These are phyloP conservation scores for Trichonephila clavata DNA, from an alignment of 1,140 invertebrate genomes.

Conservation along the genomic window DNA sequence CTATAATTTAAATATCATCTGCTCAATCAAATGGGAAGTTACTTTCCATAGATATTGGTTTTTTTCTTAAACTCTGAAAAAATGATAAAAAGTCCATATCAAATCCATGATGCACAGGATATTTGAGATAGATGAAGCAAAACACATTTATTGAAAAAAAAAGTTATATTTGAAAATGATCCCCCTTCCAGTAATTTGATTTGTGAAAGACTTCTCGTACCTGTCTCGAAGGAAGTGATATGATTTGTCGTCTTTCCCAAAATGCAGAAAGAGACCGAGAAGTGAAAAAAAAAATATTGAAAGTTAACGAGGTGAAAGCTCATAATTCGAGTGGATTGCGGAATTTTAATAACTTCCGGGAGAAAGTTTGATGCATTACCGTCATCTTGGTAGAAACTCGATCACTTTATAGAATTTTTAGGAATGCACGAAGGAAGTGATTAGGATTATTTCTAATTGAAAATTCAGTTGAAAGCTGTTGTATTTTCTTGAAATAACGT, in stretches of 20 bases:
- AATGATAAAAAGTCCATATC: not conserved
- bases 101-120: not conserved
- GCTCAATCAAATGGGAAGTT: not conserved
- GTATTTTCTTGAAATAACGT: too few relatives aligned
- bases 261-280: not conserved
- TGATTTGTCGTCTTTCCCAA: slow-evolving; percentile 7
- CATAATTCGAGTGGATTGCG: not conserved
- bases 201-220: too few relatives aligned
- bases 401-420: not conserved
- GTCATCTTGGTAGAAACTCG: not conserved
- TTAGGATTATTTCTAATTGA: not conserved
- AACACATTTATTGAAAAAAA: not conserved
- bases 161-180: slow-evolving; percentile 16
- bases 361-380: not conserved
- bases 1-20: not conserved
- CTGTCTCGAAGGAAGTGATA: not conserved
- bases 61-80: not conserved
- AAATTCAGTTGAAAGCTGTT: too few relatives aligned
- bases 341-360: slow-evolving; percentile 8
- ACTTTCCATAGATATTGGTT: not conserved
- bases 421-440: not conserved
- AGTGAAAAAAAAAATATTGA: not conserved
- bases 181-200: not conserved
- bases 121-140: slow-evolving; percentile 16
- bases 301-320: slow-evolving; percentile 19